phyloP scores from a whole-genome alignment of 30 jellyfish, hydroid and myxozoan genomes.

The Phacellophora camtschatica region DNA sequence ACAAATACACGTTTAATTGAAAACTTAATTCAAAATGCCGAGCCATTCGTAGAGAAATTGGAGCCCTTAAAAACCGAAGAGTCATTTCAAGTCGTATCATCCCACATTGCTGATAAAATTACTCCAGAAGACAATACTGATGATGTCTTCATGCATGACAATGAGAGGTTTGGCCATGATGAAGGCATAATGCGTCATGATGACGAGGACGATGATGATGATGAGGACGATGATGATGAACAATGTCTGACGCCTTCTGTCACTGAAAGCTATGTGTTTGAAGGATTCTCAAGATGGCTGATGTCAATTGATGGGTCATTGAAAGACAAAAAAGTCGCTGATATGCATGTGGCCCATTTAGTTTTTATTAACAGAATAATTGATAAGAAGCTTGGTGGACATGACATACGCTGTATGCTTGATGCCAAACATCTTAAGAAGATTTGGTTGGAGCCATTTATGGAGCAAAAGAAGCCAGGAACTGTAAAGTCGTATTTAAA shows the following conservation, averaged over 20 bases:
- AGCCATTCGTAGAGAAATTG: not conserved
- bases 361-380: not conserved
- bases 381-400: conserved; percentile 1
- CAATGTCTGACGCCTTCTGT: not conserved
- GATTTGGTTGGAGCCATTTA: conserved; percentile 10
- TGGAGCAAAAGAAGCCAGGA: conserved; percentile 9
- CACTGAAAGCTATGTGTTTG: not conserved
- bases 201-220: not conserved
- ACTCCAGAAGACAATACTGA: not conserved
- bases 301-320: conserved; percentile 7
- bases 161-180: not conserved
- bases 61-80: no score
- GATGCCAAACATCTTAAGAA: not conserved
- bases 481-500: conserved; percentile 28
- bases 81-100: no score
- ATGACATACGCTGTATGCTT: not conserved
- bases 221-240: not conserved
- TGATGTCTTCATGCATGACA: not conserved
- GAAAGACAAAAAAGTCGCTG: conserved; percentile 9
- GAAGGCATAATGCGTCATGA: not conserved
- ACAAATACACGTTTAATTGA: not conserved
- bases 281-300: conserved; percentile 15
- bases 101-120: not conserved
- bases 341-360: conserved; percentile 13
- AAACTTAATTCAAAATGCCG: not conserved